Evolutionary conservation across 2,113 vertebrate genomes (phyloP).

Genomic region (Cathartes aura): DNA sequence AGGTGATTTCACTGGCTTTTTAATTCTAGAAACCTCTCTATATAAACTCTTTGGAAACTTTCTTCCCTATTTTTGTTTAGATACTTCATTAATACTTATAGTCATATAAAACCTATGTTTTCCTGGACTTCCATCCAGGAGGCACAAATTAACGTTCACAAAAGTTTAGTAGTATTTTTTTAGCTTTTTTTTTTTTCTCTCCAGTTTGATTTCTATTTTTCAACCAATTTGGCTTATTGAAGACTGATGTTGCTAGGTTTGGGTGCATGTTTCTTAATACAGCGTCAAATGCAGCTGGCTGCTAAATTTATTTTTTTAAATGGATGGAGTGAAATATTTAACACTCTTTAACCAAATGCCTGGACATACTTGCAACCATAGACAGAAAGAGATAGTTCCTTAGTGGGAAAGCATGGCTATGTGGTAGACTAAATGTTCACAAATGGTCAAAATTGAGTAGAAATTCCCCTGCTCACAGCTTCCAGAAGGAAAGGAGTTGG

Average conservation of each 20-base stretch:
- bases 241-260: background rate
- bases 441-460: background rate
- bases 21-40: background rate
- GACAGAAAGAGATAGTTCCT: background rate
- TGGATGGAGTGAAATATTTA: background rate
- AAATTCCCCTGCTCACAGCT: background rate
- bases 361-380: background rate
- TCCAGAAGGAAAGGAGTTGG: background rate
- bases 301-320: background rate
- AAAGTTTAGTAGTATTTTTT: background rate
- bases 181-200: rapidly evolving
- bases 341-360: background rate
- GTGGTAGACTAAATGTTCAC: background rate
- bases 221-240: background rate
- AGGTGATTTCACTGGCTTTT: background rate
- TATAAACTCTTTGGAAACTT: background rate
- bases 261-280: background rate
- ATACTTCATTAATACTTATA: background rate
- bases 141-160: background rate
- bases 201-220: background rate
- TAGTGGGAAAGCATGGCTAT: background rate
- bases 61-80: background rate
- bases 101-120: background rate
- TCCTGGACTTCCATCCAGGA: background rate
- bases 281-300: background rate